Evolutionary conservation across 2,888 invertebrate species (phyloP).

Genomic region (Heliconius ethilla): DNA sequence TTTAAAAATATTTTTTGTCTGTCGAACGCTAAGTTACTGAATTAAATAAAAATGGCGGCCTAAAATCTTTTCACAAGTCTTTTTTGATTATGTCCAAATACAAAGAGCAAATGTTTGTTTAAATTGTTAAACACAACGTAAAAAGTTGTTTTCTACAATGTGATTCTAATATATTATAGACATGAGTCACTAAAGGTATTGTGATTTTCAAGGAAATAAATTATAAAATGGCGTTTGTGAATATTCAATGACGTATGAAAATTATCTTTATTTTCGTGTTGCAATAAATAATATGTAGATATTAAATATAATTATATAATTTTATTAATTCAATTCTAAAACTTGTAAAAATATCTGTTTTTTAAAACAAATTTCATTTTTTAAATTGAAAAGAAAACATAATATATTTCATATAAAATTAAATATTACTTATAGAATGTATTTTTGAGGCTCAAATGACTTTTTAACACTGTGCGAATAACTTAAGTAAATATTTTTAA

Average conservation of each 20-base stretch:
- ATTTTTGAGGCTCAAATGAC: background rate
- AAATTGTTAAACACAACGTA: background rate
- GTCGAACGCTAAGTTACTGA: background rate
- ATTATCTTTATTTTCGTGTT: background rate
- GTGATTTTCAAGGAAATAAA: background rate
- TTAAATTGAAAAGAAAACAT: background rate
- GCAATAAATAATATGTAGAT: background rate
- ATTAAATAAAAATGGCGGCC: slow-evolving; percentile 4
- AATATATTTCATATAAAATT: background rate
- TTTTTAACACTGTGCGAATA: background rate
- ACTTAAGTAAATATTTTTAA: background rate
- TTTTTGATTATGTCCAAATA: background rate
- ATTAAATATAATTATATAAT: background rate
- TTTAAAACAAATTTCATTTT: background rate
- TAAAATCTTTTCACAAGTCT: background rate
- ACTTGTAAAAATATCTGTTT: background rate
- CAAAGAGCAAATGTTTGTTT: background rate
- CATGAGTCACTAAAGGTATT: slow-evolving; percentile 11
- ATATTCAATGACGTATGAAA: slow-evolving; percentile 7
- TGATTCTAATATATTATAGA: background rate
- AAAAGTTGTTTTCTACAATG: slow-evolving; percentile 2
- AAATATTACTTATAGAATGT: background rate
- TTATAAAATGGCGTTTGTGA: background rate
- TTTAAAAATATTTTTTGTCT: background rate
- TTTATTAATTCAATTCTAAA: background rate